These are phyloP conservation scores for Toxotes chatareus DNA, from an alignment of 2,113 vertebrate species.

Conservation along the genomic window DNA sequence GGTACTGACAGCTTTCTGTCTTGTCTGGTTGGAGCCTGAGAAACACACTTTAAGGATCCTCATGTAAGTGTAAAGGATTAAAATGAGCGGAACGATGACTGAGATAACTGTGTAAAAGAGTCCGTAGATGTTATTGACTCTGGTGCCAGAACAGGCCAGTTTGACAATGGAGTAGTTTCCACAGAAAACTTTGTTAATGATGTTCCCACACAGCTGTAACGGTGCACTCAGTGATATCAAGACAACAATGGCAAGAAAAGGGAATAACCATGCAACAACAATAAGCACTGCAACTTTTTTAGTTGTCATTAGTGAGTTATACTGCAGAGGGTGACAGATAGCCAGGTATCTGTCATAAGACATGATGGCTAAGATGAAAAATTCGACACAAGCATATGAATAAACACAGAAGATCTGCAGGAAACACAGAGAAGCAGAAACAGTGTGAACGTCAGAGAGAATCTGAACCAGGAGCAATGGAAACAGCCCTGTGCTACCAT, in stretches of 20 bases:
- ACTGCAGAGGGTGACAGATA: slow-evolving; percentile 78
- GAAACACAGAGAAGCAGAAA: not conserved
- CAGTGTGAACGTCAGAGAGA: slow-evolving; percentile 24
- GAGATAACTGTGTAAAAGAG: not conserved
- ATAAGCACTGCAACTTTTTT: not conserved
- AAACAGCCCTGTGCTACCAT: slow-evolving; percentile 60
- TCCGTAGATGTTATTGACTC: not conserved
- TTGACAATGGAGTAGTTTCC: not conserved
- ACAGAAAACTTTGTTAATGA: slow-evolving; percentile 1
- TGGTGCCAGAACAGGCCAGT: slow-evolving; percentile 3
- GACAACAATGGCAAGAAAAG: not conserved
- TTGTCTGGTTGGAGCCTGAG: not conserved
- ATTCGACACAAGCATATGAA: slow-evolving; percentile 1
- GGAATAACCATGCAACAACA: slow-evolving; percentile 46
- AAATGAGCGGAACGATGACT: not conserved
- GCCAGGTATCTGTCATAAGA: slow-evolving; percentile 80
- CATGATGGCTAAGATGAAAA: slow-evolving; percentile 66
- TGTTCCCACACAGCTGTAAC: slow-evolving; percentile 6
- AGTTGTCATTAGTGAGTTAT: slow-evolving; percentile 67
- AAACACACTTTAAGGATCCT: slow-evolving; percentile 9
- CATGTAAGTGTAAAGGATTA: slow-evolving; percentile 4
- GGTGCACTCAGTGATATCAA: slow-evolving; percentile 16
- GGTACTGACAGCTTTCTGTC: slow-evolving; percentile 12
- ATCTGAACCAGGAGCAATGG: slow-evolving; percentile 8
- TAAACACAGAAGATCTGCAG: slow-evolving; percentile 34